phyloP scores from a whole-genome alignment of 2,888 invertebrate genomes.

The Netelia virgata region DNA sequence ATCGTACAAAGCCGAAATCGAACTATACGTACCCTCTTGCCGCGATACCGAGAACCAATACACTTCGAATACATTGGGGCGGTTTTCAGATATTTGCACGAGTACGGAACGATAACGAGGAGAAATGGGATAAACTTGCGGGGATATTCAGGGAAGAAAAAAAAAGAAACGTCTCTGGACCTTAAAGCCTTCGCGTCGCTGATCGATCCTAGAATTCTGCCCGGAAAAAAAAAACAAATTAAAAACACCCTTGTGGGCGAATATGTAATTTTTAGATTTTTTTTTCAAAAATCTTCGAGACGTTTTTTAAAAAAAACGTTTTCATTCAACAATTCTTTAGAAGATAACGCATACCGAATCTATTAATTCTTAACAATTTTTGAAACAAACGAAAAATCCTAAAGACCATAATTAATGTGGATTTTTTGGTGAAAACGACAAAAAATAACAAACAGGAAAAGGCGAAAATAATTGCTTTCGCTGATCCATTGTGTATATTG shows the following conservation, averaged over 20 bases:
- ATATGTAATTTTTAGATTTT: background rate
- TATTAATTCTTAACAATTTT: too few relatives aligned
- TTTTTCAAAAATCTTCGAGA: background rate
- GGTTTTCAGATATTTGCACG: background rate
- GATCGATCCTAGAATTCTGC: background rate
- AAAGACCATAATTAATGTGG: too few relatives aligned
- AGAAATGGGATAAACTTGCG: background rate
- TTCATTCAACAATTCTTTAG: too few relatives aligned
- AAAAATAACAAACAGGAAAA: background rate
- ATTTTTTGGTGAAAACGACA: too few relatives aligned
- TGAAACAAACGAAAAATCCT: too few relatives aligned
- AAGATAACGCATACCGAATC: too few relatives aligned
- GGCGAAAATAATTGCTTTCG: background rate
- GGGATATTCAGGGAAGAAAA: conserved; percentile 10
- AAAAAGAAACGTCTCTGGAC: background rate
- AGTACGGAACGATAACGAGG: background rate
- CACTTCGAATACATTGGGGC: background rate
- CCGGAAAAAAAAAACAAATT: background rate
- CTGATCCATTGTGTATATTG: background rate
- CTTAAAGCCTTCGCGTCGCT: conserved; percentile 26
- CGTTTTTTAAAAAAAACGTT: too few relatives aligned
- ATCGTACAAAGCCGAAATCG: background rate
- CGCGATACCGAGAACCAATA: background rate
- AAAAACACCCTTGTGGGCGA: background rate
- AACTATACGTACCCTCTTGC: background rate